These are phyloP conservation scores for Meleagris gallopavo DNA, from an alignment of 2,113 vertebrate genomes.

Conservation along the genomic window DNA sequence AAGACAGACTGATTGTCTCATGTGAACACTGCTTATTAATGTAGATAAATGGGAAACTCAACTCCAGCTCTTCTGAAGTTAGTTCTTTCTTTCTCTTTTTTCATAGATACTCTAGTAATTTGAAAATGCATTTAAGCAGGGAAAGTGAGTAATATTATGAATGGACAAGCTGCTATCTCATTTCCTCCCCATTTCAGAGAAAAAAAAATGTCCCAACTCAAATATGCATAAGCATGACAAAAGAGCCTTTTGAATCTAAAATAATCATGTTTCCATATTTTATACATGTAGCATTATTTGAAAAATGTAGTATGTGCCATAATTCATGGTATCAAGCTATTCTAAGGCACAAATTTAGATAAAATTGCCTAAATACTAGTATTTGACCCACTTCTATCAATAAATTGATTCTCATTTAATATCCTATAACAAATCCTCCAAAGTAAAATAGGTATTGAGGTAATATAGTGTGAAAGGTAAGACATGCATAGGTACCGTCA, in stretches of 20 bases:
- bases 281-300: neutral
- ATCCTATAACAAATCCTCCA: neutral
- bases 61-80: neutral
- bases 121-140: slow-evolving; percentile 4
- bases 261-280: neutral
- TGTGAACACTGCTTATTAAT: neutral
- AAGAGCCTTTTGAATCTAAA: slow-evolving; percentile 13
- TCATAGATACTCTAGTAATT: neutral
- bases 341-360: neutral
- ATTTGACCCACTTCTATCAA: neutral
- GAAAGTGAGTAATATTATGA: slow-evolving; percentile 11
- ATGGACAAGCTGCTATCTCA: neutral
- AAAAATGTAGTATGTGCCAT: neutral
- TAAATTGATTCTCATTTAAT: neutral
- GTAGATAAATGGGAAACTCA: slow-evolving; percentile 4
- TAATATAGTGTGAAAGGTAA: neutral
- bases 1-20: slow-evolving; percentile 7
- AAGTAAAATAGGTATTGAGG: neutral
- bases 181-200: slow-evolving; percentile 25
- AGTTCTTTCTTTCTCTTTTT: neutral
- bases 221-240: neutral
- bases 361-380: neutral
- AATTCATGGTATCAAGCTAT: neutral
- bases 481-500: neutral
- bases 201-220: slow-evolving; percentile 40